Conservation (phyloP, 1,140 invertebrate species). For the Hycleus phaleratus region DNA sequence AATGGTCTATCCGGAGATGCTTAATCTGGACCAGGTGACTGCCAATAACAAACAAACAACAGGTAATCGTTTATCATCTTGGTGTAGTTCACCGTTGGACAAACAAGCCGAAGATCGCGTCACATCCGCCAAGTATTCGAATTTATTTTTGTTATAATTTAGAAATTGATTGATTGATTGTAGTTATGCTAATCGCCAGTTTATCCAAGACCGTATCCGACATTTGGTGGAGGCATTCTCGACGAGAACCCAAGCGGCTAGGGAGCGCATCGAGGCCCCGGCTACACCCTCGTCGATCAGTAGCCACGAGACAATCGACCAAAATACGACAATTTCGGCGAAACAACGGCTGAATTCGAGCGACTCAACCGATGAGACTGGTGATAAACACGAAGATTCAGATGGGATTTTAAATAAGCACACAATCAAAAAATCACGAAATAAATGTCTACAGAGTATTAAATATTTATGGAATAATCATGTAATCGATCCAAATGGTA, state of each 20-base stretch:
- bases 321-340: neutral
- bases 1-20: slow-evolving; percentile 41
- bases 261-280: slow-evolving; percentile 50
- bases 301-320: slow-evolving; percentile 15
- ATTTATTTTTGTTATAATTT: neutral
- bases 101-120: slow-evolving; percentile 7
- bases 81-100: slow-evolving; percentile 35
- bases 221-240: slow-evolving; percentile 53
- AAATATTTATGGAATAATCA: slow-evolving; percentile 16
- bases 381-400: slow-evolving; percentile 6
- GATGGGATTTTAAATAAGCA: neutral
- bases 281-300: slow-evolving; percentile 53
- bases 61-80: slow-evolving; percentile 20
- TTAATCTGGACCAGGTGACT: slow-evolving; percentile 33
- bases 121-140: neutral
- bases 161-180: slow-evolving; percentile 1
- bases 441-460: neutral
- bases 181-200: slow-evolving; percentile 33
- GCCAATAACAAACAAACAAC: slow-evolving; percentile 15
- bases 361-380: slow-evolving; percentile 26
- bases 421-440: neutral
- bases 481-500: slow-evolving; percentile 50
- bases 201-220: slow-evolving; percentile 47
- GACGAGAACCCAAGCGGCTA: slow-evolving; percentile 48
- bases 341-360: slow-evolving; percentile 20